Evolutionary conservation across 2,888 invertebrate species (phyloP).

Genomic region (Thyatira batis): DNA sequence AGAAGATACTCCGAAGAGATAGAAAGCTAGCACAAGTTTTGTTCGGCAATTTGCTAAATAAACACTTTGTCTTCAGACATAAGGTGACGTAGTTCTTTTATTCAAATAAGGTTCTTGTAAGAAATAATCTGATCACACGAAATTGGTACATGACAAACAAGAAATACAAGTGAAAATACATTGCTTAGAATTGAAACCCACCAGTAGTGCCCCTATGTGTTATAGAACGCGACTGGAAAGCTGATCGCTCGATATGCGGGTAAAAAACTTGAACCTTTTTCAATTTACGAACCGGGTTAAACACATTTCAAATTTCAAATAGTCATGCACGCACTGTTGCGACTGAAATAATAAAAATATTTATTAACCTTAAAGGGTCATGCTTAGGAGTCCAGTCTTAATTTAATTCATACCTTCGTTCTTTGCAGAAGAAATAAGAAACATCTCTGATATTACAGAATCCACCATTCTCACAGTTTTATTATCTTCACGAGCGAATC

Average conservation of each 20-base stretch:
- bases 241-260: not conserved
- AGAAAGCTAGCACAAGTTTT: not conserved
- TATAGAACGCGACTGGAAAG: not conserved
- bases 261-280: not conserved
- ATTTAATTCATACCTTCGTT: too few species aligned
- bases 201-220: not conserved
- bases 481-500: slow-evolving; percentile 30
- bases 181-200: not conserved
- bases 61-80: not conserved
- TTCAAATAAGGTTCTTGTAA: not conserved
- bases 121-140: not conserved
- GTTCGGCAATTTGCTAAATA: not conserved
- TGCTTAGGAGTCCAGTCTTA: too few species aligned
- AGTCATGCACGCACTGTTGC: not conserved
- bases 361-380: too few species aligned
- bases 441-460: slow-evolving; percentile 23
- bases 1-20: too few species aligned
- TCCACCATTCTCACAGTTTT: slow-evolving; percentile 15
- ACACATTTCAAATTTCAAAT: not conserved
- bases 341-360: too few species aligned
- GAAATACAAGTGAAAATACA: not conserved
- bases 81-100: not conserved
- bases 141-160: not conserved
- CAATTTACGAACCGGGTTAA: not conserved
- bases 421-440: slow-evolving; percentile 18